A percentile compares a stretch with the other conserved stretches of the same genome.
phyloP scores from a whole-genome alignment of 1,140 invertebrate species.

The Musca vetustissima region DNA sequence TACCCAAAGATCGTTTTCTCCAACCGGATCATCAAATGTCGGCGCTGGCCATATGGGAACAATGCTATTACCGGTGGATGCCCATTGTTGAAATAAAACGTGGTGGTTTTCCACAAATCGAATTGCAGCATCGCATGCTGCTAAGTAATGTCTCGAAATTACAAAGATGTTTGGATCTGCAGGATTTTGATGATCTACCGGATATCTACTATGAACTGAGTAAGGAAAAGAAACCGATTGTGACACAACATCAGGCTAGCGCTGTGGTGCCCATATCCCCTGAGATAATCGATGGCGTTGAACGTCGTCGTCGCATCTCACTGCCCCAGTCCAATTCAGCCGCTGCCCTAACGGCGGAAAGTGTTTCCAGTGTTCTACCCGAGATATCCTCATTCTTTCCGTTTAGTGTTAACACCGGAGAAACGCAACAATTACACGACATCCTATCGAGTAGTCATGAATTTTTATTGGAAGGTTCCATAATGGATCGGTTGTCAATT shows the following conservation, averaged over 20 bases:
- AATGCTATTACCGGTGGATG: conserved; percentile 88
- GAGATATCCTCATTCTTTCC: conserved; percentile 60
- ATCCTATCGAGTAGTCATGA: conserved; percentile 50
- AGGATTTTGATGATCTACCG: conserved; percentile 48
- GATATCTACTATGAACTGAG: conserved; percentile 42
- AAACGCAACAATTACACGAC: conserved; percentile 50
- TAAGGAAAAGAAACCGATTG: conserved; percentile 29
- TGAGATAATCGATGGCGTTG: conserved; percentile 49
- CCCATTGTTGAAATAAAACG: conserved; percentile 77
- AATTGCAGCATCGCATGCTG: conserved; percentile 62
- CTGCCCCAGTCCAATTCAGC: conserved; percentile 4
- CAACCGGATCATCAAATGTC: conserved; percentile 61
- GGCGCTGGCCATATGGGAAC: conserved; percentile 77
- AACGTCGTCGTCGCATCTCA: conserved; percentile 39
- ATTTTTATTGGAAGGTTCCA: conserved; percentile 44
- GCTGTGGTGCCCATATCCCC: conserved; percentile 5
- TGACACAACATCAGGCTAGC: background rate
- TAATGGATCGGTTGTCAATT: conserved; percentile 53
- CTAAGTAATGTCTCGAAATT: conserved; percentile 62
- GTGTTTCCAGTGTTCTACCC: conserved; percentile 31
- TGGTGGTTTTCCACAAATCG: conserved; percentile 71
- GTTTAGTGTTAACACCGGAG: conserved; percentile 52
- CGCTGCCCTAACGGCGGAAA: conserved; percentile 31
- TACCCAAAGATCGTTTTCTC: conserved; percentile 53
- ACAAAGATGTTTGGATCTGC: conserved; percentile 50